phyloP scores from a whole-genome alignment of 2,797 vertebrate genomes.

The Pangasius larnaudii region DNA sequence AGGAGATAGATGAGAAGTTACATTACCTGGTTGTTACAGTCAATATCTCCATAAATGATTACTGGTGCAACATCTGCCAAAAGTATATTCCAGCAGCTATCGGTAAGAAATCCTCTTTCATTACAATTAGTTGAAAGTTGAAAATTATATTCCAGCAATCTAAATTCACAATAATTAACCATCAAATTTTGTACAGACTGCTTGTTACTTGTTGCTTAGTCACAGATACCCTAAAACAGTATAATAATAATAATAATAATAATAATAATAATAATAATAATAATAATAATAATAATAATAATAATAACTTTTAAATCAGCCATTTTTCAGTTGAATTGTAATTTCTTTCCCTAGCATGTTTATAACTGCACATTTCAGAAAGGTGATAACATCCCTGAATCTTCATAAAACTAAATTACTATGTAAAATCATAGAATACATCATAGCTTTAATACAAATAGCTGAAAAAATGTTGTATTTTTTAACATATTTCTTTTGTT shows the following conservation, averaged over 20 bases:
- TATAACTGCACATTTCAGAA: not conserved
- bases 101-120: slow-evolving; percentile 21
- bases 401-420: not conserved
- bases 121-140: no score
- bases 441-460: not conserved
- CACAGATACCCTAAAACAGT: not conserved
- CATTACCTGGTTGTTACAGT: accelerated
- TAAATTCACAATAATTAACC: not conserved
- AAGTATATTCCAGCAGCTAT: accelerated
- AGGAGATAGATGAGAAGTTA: accelerated
- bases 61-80: not conserved
- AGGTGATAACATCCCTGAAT: not conserved
- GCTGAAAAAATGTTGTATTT: not conserved
- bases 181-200: not conserved
- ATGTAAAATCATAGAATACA: not conserved
- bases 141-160: no score
- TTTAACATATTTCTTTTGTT: not conserved
- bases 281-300: no score
- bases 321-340: not conserved
- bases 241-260: not conserved
- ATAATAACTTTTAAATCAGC: not conserved
- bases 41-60: not conserved
- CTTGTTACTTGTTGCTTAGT: not conserved
- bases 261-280: not conserved
- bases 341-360: not conserved